Conservation (phyloP, 2,888 invertebrate species). For the Cryptocephalus primarius region DNA sequence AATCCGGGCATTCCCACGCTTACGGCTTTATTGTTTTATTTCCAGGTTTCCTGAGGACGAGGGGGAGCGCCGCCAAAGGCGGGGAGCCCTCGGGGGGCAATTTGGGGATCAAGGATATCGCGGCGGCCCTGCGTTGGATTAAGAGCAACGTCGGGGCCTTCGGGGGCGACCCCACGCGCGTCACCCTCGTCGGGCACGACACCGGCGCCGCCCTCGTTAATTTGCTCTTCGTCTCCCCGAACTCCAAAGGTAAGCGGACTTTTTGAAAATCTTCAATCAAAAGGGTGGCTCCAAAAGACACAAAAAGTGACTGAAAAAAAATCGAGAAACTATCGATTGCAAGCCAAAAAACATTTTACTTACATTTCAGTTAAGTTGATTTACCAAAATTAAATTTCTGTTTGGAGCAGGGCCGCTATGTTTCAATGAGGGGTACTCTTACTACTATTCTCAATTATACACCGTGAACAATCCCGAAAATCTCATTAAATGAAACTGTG, state of each 20-base stretch:
- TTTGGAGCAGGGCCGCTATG: too few relatives aligned
- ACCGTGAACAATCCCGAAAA: too few relatives aligned
- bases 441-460: too few relatives aligned
- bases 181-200: slow-evolving; percentile 78
- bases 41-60: slow-evolving; percentile 48
- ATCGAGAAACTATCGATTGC: too few relatives aligned
- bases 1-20: neutral
- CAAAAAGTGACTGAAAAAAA: too few relatives aligned
- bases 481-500: too few relatives aligned
- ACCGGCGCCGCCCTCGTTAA: slow-evolving; percentile 80
- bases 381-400: too few relatives aligned
- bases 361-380: too few relatives aligned
- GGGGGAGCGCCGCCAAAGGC: slow-evolving; percentile 12
- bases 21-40: slow-evolving; percentile 9
- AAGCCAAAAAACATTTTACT: too few relatives aligned
- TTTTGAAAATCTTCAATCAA: slow-evolving; percentile 5
- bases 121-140: slow-evolving; percentile 76
- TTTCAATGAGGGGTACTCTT: too few relatives aligned
- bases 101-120: slow-evolving; percentile 71
- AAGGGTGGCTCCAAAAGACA: too few relatives aligned
- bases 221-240: slow-evolving; percentile 70
- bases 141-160: slow-evolving; percentile 74
- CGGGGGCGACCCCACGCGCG: slow-evolving; percentile 74
- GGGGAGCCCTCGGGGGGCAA: slow-evolving; percentile 46
- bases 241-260: slow-evolving; percentile 50